Base-by-base conservation (phyloP, 2,113 vertebrate species). In the Danio rerio region DNA sequence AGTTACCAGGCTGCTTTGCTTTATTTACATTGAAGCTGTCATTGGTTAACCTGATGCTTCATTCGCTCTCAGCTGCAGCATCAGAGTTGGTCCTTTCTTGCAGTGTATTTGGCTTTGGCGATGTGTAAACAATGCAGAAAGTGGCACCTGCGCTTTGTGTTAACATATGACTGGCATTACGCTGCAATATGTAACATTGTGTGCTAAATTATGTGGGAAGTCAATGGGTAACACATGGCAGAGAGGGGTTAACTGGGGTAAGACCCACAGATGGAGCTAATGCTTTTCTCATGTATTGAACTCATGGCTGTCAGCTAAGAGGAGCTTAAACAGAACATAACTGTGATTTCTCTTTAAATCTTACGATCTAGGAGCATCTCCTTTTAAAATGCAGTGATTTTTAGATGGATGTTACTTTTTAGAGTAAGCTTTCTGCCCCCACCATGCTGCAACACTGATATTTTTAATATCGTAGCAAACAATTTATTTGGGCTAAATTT, bases 201-300 rank as follows among this genome's bases (percentile, higher is more conserved):
- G 75, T 79, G 31, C 58, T 78, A 10, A 59, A 82, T 77, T 66
- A 71, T 63, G 62, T 62, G 47, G 49, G 82, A 82, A 45, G 56
- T 77, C 63, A 77, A 75, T 79, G 49, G 47, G 42, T 62, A 50
- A 63, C 21, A 55, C 43, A 66, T 80, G 71, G 50, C 62, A 65
- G 45, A 52, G 56, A 69, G 80, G 82, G 89, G 87, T 90, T 90
- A 91, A 88, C 88, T 78, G 80, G 85, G 87, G 87, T 91, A 80
- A 91, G 76, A 11, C 43, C 84, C 84, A 88, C 82, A 85, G 84
- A 88, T 88, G 81, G 86, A 78, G 85, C 79, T 83, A 86, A 66
- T 63, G 80, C 80, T 59, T 83, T 83, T 88, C 86, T 90, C 58
- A 53, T 56, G 78, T 75, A 81, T 78, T 68, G 20, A 75, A 74